These are phyloP conservation scores for Dasyurus viverrinus DNA, from an alignment of 2,113 vertebrate genomes.

Conservation along the genomic window DNA sequence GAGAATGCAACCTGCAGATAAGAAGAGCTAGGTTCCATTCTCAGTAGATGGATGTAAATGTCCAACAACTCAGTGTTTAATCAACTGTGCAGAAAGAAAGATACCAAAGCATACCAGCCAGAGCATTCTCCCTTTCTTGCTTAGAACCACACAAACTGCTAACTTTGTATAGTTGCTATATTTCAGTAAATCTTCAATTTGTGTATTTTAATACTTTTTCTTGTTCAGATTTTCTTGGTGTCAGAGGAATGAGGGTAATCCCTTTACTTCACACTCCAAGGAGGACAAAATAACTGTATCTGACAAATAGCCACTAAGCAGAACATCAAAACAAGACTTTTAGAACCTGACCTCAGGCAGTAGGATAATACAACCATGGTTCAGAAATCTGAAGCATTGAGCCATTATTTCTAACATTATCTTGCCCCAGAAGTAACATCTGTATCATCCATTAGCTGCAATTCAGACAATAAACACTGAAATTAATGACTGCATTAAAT, in stretches of 20 bases:
- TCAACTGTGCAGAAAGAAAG: not conserved
- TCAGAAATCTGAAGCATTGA: constrained; percentile 7
- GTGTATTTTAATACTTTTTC: not conserved
- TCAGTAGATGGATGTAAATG: not conserved
- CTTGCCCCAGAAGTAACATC: not conserved
- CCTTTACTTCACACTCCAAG: not conserved
- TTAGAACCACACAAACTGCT: not conserved
- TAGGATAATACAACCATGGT: not conserved
- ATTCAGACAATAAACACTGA: constrained; percentile 15
- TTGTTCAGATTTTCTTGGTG: not conserved
- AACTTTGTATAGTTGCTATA: not conserved
- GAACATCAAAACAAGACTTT: not conserved
- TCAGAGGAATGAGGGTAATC: not conserved
- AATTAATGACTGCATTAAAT: not conserved
- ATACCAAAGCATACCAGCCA: not conserved
- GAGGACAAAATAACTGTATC: not conserved
- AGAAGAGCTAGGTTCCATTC: not conserved
- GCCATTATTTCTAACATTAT: constrained; percentile 14
- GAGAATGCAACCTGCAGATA: not conserved
- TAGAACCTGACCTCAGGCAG: not conserved
- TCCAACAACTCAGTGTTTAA: not conserved
- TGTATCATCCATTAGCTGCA: not conserved
- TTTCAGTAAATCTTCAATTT: not conserved
- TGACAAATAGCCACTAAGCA: not conserved
- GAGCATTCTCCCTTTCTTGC: not conserved